These are phyloP conservation scores for Micrastur ruficollis DNA, from an alignment of 2,797 vertebrate species.

Conservation along the genomic window DNA sequence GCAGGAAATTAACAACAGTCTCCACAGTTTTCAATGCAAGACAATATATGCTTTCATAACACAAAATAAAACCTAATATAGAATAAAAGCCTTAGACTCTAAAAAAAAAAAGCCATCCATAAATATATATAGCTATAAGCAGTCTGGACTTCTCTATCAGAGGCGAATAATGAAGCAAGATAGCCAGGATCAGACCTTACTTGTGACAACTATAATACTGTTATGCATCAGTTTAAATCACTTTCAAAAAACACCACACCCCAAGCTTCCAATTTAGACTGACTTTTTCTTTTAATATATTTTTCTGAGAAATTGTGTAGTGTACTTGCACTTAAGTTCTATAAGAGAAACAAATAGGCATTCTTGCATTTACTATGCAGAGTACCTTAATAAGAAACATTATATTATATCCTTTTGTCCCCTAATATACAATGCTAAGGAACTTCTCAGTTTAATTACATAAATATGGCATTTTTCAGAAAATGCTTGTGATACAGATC, in stretches of 20 bases:
- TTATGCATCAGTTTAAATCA: neutral
- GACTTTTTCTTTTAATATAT: neutral
- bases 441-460: neutral
- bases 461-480: neutral
- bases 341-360: neutral
- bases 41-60: neutral
- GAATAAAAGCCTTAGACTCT: neutral
- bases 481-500: neutral
- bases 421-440: neutral
- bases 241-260: neutral
- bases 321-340: neutral
- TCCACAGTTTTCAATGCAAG: neutral
- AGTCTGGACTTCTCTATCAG: neutral
- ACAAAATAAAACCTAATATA: neutral
- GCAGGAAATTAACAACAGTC: neutral
- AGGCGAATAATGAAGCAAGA: neutral
- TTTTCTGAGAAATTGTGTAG: neutral
- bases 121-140: neutral
- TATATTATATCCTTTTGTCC: neutral
- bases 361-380: neutral
- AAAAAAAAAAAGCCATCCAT: neutral
- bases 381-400: neutral
- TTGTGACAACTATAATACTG: neutral
- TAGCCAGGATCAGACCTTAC: neutral
- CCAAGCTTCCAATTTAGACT: neutral